Base-by-base conservation (phyloP, 2,797 vertebrate species). In the Chelidonichthys spinosus region DNA sequence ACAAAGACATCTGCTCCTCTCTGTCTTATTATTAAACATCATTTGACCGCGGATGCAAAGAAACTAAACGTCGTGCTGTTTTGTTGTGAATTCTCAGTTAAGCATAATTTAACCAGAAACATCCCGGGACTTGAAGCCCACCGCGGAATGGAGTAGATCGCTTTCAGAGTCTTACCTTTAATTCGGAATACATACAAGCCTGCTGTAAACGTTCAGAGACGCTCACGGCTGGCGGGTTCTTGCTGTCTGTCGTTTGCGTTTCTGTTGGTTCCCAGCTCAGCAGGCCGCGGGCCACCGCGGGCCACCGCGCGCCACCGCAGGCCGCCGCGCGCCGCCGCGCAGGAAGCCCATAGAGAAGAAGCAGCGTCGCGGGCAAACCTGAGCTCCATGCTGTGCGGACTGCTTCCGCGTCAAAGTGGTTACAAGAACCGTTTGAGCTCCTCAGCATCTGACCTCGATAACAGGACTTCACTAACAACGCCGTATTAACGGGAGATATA, bases 381-480 rank as follows among this genome's bases (percentile, higher is more conserved):
- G n/a, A 53, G 36, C 60, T 65, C 11, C 77, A 43, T 10, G 78
- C 83, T 65, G 84, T 7, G 81, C 44, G 66, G 17, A 40, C 60
- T 2, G 55, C 1, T 5, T 47, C 43, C 44, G 53, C 13, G 42
- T 47, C 39, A 62, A 62, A 52, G 47, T 14, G 72, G n/a, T 25
- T 52, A 37, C 40, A 39, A 5, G 61, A 63, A 59, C 46, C 15
- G 6, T 43, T 43, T 67, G 40, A 55, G 53, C 44, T 39, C 36
- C n/a, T 7, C 1, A 68, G 18, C 35, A 33, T 35, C 40, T 40
- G 17, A 46, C 11, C 55, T 6, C 8, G 10, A 33, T 33, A 46
- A 43, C 36, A n/a, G 44, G 33, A 74, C 50, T 58, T 3, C 6
- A 71, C 40, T 6, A 73, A 17, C 11, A 64, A 42, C 35, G 10